A percentile compares a stretch with the other conserved stretches of the same genome.
phyloP scores from a whole-genome alignment of 2,797 vertebrate species.

The Acrocephalus scirpaceus region DNA sequence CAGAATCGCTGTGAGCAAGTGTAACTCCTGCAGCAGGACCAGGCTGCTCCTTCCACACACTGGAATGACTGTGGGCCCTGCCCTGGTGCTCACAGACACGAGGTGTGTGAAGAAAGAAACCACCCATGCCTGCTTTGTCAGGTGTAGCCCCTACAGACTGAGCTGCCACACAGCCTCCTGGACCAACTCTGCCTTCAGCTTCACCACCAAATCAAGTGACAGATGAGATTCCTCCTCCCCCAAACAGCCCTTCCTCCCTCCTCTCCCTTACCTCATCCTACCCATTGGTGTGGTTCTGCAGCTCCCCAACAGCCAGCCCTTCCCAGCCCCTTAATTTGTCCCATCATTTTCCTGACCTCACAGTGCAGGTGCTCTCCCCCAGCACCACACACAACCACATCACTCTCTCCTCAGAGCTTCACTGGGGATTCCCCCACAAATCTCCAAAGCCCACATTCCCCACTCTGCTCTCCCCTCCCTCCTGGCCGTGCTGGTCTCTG shows the following conservation, averaged over 20 bases:
- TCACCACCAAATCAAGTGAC: background rate
- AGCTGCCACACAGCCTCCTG: background rate
- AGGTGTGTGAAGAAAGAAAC: background rate
- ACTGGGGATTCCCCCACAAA: background rate
- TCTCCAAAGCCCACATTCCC: background rate
- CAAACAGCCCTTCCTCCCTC: background rate
- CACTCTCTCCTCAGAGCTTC: background rate
- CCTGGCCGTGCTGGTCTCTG: background rate
- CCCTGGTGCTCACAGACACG: background rate
- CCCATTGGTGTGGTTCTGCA: rapidly evolving
- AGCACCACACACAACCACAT: background rate
- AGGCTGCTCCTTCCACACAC: background rate
- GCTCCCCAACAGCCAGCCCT: background rate
- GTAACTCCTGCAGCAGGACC: background rate
- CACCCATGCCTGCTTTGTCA: background rate
- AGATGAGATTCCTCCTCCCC: background rate
- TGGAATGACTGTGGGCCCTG: background rate
- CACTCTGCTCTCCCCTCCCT: background rate
- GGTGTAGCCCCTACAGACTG: background rate
- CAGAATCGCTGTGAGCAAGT: background rate
- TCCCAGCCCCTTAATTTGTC: background rate
- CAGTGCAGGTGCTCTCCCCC: background rate
- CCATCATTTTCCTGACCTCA: background rate
- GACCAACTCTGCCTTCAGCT: background rate
- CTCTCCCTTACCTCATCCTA: background rate